Conservation (phyloP, 1,140 invertebrate genomes). For the Sitodiplosis mosellana region DNA sequence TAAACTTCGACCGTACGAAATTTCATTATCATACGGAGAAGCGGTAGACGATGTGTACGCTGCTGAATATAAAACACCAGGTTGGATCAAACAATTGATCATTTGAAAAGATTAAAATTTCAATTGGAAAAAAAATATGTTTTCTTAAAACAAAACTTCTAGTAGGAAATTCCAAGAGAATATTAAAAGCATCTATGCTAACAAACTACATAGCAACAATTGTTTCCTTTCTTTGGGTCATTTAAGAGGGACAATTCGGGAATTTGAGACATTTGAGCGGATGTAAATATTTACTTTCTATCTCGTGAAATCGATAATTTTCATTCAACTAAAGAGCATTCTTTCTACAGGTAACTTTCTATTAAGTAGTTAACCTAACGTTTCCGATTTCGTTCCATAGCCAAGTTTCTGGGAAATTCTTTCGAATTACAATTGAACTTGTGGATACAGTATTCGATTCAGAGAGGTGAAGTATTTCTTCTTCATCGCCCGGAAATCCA, state of each 20-base stretch:
- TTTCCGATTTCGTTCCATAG: conserved; percentile 28
- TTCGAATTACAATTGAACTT: conserved; percentile 20
- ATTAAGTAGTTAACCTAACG: background rate
- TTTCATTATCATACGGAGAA: conserved; percentile 1
- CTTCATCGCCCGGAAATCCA: background rate
- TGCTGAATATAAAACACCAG: background rate
- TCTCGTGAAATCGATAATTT: background rate
- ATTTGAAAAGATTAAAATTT: conserved; percentile 1
- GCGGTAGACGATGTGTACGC: background rate
- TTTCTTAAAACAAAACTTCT: too few relatives aligned
- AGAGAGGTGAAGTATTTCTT: background rate
- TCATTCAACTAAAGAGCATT: background rate
- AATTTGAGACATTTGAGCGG: too few relatives aligned
- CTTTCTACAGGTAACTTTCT: background rate
- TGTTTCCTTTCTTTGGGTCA: too few relatives aligned
- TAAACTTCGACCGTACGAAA: background rate
- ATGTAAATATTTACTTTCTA: conserved; percentile 2
- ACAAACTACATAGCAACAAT: too few relatives aligned
- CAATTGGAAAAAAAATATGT: too few relatives aligned
- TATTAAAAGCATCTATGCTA: too few relatives aligned
- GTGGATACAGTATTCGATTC: too few relatives aligned
- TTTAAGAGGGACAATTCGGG: too few relatives aligned
- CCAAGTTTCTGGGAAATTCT: conserved; percentile 45
- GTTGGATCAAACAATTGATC: background rate
- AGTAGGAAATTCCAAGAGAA: too few relatives aligned